Evolutionary conservation across 2,888 invertebrate genomes (phyloP), one percentile per base, ranked within the genome.

Genomic region (Dasypolia templi): DNA sequence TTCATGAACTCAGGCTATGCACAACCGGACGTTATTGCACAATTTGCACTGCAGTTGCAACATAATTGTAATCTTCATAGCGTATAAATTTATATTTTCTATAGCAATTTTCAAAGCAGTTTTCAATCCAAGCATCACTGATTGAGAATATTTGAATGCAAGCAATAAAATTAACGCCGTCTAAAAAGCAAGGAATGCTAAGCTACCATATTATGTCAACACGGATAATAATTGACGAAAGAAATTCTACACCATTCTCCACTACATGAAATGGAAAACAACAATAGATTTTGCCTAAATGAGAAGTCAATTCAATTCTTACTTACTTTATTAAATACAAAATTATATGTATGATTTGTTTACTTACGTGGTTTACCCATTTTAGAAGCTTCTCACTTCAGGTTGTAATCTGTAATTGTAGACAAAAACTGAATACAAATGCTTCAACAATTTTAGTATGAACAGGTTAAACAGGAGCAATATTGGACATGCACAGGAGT

Each of bases 311-410:
- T 44, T 51, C 7, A 26, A 14, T 22, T 17, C 26, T n/a, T 26
- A 35, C 6, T 0, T n/a, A 19, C 2, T 32, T 59, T 42, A 11
- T 26, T 39, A n/a, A n/a, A n/a, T n/a, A n/a, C n/a, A n/a, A n/a
- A n/a, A n/a, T n/a, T n/a, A n/a, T n/a, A n/a, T 46, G 2, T 22
- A 35, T 19, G 4, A n/a, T 51, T 7, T 6, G 7, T 71, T 22
- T 62, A 76, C 82, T 84, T 77, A 85, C 85, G 58, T 66, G 72
- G 86, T 70, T 83, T 84, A 11, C 49, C 74, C 84, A 86, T 85
- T 77, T 65, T 81, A 9, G 9, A 29, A 39, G 35, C 35, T 64
- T 49, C 26, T 64, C 32, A 55, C 56, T 70, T 65, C 5, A 44
- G 3, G 29, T 73, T 49, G 14, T 29, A 56, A 82, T 70, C 84